Base-by-base conservation (phyloP, 2,888 invertebrate genomes). In the Euphydryas editha region DNA sequence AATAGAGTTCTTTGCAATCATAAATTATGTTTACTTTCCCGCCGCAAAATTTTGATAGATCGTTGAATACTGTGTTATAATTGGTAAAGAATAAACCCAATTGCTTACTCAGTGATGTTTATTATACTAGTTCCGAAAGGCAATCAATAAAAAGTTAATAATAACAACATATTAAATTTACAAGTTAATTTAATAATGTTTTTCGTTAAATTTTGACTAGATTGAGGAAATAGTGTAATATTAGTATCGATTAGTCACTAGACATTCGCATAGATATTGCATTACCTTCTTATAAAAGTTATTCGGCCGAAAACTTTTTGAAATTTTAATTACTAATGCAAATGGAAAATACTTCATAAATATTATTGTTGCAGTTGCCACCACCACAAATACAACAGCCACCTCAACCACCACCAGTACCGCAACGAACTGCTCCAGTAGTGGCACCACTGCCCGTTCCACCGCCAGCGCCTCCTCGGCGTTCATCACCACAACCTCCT, bases 401-500 rank as follows among this genome's bases (percentile, higher is more conserved):
- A 62, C 81, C 85, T 10, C 85, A 83, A 64, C 90, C 90, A 15
- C 92, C 91, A 57, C 90, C 90, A 51, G 89, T 90, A 68, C 87
- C 87, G 18, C 88, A 85, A 74, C 84, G 88, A 59, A 83, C 84
- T 6, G 82, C 85, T 3, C 85, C 86, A 1, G 78, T 82, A 11
- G 74, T 76, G 37, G 76, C 79, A 0, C 86, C 87, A 0, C 81
- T 89, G 4, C 85, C 87, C 1, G 88, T 86, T 2, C 87, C 88
- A 0, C 88, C 87, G 0, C 86, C 88, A 1, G 84, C 89, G 5
- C 87, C 90, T 0, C 88, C 89, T 0, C 86, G 86, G 24, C 81
- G 86, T 20, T 66, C 83, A 65, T 86, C 86, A 36, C 86, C 88
- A 7, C 88, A 81, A 60, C 90, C 88, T 0, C 93, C 92, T 21